A percentile compares a stretch with the other conserved stretches of the same genome.
phyloP scores from a whole-genome alignment of 2,888 invertebrate species.

The Gandaritis pyraliata region DNA sequence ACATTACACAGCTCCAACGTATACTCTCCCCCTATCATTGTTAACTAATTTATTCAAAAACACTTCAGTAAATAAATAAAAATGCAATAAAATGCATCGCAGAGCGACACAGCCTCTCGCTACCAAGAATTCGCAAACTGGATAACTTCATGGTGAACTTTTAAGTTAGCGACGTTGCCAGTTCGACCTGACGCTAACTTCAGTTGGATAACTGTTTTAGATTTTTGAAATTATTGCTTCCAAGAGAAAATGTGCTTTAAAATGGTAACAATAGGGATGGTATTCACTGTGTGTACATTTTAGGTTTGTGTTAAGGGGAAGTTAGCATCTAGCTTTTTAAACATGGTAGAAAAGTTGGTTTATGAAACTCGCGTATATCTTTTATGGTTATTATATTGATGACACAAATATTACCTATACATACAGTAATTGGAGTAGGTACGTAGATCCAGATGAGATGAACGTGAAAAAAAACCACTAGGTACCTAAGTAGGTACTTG shows the following conservation, averaged over 20 bases:
- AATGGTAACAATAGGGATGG: rapidly evolving
- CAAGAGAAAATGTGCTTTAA: constrained; percentile 42
- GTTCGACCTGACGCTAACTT: constrained; percentile 60
- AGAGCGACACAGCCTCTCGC: constrained; percentile 55
- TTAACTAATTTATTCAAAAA: constrained; percentile 47
- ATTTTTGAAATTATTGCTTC: constrained; percentile 41
- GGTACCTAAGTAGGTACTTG: no score
- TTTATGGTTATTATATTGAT: no score
- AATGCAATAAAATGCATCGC: constrained; percentile 51
- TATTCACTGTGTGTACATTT: neutral
- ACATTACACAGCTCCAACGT: constrained; percentile 94
- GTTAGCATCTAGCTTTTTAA: neutral
- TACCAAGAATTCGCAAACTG: constrained; percentile 57
- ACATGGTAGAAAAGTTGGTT: no score
- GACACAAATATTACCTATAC: no score
- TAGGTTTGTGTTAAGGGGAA: constrained; percentile 47
- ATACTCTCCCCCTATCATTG: constrained; percentile 93
- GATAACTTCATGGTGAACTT: constrained; percentile 64
- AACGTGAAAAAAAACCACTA: no score
- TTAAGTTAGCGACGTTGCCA: constrained; percentile 68
- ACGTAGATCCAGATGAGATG: no score
- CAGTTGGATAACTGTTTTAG: constrained; percentile 57
- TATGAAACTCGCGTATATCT: no score
- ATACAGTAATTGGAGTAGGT: no score
- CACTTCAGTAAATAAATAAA: constrained; percentile 43